Base-by-base conservation (phyloP, 2,888 invertebrate genomes). In the Rambutsinella grinnellia region DNA sequence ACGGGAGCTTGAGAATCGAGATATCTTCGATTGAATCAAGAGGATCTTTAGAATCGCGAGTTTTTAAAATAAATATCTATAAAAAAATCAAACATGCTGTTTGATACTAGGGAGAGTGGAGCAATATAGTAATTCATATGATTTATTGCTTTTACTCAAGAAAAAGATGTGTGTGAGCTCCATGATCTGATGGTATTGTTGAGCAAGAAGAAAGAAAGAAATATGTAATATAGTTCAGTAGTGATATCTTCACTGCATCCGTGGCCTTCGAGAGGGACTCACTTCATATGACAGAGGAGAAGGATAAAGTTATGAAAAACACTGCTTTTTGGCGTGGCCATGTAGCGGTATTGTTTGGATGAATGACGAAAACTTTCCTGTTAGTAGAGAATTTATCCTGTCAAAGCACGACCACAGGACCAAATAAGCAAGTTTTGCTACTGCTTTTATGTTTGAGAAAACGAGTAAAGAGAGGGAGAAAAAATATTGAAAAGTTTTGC, bases 41-140 rank as follows among this genome's bases (percentile, higher is more conserved):
- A 46, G 15, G 8, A n/a, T 46, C 8, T 6, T 6, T 44, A 10
- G 44, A 44, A 10, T 10, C 44, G 6, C n/a, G 17, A n/a, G 46
- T 17, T 46, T 46, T 17, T 46, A 15, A 17, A 15, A 46, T 46
- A 6, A 2, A 3, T n/a, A 46, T n/a, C 15, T 10, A 44, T 10
- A 44, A 44, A 44, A 44, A 13, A 44, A 13, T 46, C 2, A 17
- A 19, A 28, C 17, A n/a, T 28, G 6, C 13, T 24, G 26, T 6
- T 47, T 57, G 66, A 68, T 51, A 69, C 51, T 21, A 27, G 60
- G n/a, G n/a, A n/a, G n/a, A n/a, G n/a, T n/a, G n/a, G n/a, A n/a
- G n/a, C n/a, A n/a, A n/a, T n/a, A n/a, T n/a, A 69, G 53, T 53
- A 69, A 69, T 69, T 69, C 60, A 27, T 17, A 60, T 69, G 68